Evolutionary conservation across 2,113 vertebrate species (phyloP), one percentile per base, ranked within the genome.

Genomic region (Albula goreensis): DNA sequence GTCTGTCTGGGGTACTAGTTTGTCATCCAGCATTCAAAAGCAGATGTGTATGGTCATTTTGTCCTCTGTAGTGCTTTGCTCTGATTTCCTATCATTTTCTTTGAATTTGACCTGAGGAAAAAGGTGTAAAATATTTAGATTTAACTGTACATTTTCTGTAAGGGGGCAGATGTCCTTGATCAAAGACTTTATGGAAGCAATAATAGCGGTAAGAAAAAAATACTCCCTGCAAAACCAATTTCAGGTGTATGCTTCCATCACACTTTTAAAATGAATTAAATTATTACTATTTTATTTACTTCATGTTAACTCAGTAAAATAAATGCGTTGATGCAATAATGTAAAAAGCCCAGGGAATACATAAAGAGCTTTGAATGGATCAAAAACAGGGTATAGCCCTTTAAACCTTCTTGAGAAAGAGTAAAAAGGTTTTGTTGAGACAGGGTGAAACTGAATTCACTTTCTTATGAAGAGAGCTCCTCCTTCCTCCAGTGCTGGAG

Each of bases 311-410:
- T 66, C 3, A 66, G 56, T 10, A 12, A 66, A 66, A 19, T 15
- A 1, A 66, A 66, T 66, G 17, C 7, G 63, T 70, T 3, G n/a
- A 10, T 74, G 70, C 9, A 31, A n/a, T 74, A 31, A 25, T 10
- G n/a, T 22, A 74, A 74, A 31, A 74, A 22, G 70, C n/a, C 70
- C 5, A 22, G 0, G 31, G n/a, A 74, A 74, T 31, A 11, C 70
- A 74, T 74, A 74, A 74, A 74, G 7, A n/a, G 70, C 70, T 74
- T 74, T 74, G 70, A n/a, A 25, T 74, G 22, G n/a, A 74, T 74
- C 5, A 31, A 74, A n/a, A 74, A 74, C 2, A 31, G n/a, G 70
- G 8, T 10, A n/a, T 7, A 31, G 70, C n/a, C 63, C 22, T 17
- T 74, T 22, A 74, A 74, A 8, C 70, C 22, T 8, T 31, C 70